Base-by-base conservation (phyloP, 2,113 vertebrate genomes). In the Halcyon malimbica region DNA sequence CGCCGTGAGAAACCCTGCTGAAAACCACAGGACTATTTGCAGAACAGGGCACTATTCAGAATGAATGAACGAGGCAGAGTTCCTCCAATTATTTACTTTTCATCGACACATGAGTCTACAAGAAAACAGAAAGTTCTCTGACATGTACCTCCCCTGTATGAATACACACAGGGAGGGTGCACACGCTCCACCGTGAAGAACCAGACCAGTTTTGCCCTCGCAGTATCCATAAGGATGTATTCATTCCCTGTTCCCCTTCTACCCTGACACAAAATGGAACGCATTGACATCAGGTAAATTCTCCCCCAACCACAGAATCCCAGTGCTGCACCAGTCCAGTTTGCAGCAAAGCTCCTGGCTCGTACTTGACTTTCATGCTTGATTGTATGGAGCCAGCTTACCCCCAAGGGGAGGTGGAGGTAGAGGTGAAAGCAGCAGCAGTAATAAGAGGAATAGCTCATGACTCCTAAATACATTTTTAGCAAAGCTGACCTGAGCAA, bases 41-140 rank as follows among this genome's bases (percentile, higher is more conserved):
- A 89, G 93, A 94, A 95, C 91, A 95, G 83, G 69, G 76, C 65
- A 56, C 91, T 56, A 94, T 89, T 94, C 89, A 96, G 37, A 70
- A 83, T 35, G 75, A 86, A 63, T 1, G 51, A 92, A 70, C 0
- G 3, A 14, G 64, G 83, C 80, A 95, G 83, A 94, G 93, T 94
- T 88, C 68, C 91, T 74, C 73, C 73, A 90, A 89, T 93, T 86
- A 94, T 87, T 94, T 87, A 64, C 76, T 57, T 85, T 91, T 91
- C 93, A 94, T 87, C 86, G 74, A 74, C 75, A 93, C 69, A 78
- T 42, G 68, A 83, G 39, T 5, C 42, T 74, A 37, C 60, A 31
- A 87, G 68, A 57, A 57, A 96, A 86, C 76, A 94, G 90, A 79
- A 87, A 80, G 59, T 16, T 44, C 91, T 94, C 93, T 73, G 93